These are phyloP conservation scores for Hydra vulgaris DNA, from an alignment of 30 jellyfish, hydroid and myxozoan species.

Conservation along the genomic window DNA sequence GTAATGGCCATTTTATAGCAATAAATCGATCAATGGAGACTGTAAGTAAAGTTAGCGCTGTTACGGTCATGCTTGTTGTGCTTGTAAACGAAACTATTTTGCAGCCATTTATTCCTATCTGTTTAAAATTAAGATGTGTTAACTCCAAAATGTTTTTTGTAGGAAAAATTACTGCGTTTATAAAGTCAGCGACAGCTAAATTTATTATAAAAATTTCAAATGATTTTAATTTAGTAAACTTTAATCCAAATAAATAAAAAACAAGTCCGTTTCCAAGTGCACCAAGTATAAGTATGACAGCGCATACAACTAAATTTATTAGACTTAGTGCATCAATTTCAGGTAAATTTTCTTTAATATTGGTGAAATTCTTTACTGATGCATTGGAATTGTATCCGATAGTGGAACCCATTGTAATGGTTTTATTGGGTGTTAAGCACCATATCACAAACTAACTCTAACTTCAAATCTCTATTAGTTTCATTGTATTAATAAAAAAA, in stretches of 20 bases:
- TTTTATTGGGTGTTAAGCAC: too few species aligned
- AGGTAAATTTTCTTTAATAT: too few species aligned
- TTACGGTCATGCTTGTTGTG: conserved; percentile 51
- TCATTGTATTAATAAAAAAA: too few species aligned
- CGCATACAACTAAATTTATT: neutral
- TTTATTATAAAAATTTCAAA: conserved; percentile 83
- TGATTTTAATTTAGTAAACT: conserved; percentile 51
- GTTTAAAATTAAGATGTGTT: conserved; percentile 20
- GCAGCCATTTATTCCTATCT: conserved; percentile 50
- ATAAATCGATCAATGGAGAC: conserved; percentile 82
- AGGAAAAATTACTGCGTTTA: conserved; percentile 64
- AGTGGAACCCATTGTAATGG: too few species aligned
- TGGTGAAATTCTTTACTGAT: too few species aligned
- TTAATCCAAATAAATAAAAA: conserved; percentile 34
- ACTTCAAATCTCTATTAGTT: too few species aligned
- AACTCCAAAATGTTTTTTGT: conserved; percentile 33
- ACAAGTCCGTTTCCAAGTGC: conserved; percentile 59
- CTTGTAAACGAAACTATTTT: conserved; percentile 52
- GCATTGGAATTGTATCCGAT: too few species aligned
- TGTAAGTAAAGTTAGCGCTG: conserved; percentile 68
- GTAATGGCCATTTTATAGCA: conserved; percentile 71
- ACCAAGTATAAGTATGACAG: conserved; percentile 35
- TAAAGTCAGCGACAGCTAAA: conserved; percentile 78
- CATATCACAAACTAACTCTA: too few species aligned
- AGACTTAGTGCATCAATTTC: neutral